Base-by-base conservation (phyloP, 1,140 invertebrate species). In the Macrosteles quadrilineatus region DNA sequence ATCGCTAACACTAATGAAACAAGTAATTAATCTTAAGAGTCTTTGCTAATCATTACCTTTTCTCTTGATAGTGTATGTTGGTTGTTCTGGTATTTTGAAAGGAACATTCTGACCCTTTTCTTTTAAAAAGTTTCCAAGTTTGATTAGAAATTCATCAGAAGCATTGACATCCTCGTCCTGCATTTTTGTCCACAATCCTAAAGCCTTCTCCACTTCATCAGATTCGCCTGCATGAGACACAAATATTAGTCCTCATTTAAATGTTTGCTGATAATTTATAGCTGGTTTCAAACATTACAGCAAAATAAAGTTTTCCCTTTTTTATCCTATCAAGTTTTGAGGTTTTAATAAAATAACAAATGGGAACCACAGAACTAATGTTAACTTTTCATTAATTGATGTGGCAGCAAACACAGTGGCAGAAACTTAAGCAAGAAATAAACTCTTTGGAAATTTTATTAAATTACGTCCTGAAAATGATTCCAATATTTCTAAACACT, bases 121-220 rank as follows among this genome's bases (percentile, higher is more conserved):
- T 74, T 85, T 81, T 12, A 95, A 81, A 75, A 91, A 86, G 23
- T 85, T 81, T 0, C 85, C 88, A 6, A 96, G 80, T 29, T 81
- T 82, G 6, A 77, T 73, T 0, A 95, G 81, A 77, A 95, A 93
- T 19, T 85, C 75, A 65, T 88, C 85, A 25, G 85, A 87, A 0
- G 92, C 89, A 31, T 87, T 78, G 64, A 92, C 80, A 70, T 89
- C 85, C 76, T 95, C 91, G 79, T 95, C 92, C 81, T 95, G 92
- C 81, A 94, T 87, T 76, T 89, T 80, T 0, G 88, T 91, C 90
- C 90, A 92, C 6, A 95, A 78, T 6, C 86, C 86, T 11, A 92
- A 74, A 1, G 91, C 91, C 79, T 91, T 91, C 23, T 92, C 85
- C 0, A 85, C 82, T 71, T 93, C 84, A 40, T 89, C 83, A 19